Evolutionary conservation across 2,888 invertebrate species (phyloP).

Genomic region (Drosophila nigritarsus): DNA sequence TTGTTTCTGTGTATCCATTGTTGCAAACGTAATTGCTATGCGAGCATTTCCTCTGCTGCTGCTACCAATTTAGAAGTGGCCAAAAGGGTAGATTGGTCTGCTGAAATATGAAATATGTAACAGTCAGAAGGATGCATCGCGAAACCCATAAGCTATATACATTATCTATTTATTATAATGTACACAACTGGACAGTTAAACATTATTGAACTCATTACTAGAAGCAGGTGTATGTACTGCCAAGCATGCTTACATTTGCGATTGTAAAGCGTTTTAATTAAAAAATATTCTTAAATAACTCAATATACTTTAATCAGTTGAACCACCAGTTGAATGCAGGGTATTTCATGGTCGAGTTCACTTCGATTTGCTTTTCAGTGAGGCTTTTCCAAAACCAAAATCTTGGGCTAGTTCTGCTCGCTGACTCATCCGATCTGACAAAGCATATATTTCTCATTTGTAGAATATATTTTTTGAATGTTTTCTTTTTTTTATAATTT

Average conservation of each 20-base stretch:
- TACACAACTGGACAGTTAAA: neutral
- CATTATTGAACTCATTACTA: neutral
- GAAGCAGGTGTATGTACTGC: neutral
- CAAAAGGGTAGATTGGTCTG: neutral
- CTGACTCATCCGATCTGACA: slow-evolving; percentile 65
- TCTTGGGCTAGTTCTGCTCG: slow-evolving; percentile 47
- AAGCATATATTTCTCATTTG: slow-evolving; percentile 6
- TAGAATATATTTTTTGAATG: neutral
- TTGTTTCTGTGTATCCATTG: slow-evolving; percentile 51
- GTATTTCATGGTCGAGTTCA: neutral
- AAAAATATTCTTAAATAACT: neutral
- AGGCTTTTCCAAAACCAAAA: slow-evolving; percentile 14
- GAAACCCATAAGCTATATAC: neutral
- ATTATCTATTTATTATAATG: no score
- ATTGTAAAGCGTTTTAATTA: neutral
- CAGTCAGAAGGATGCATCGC: neutral
- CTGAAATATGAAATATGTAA: neutral
- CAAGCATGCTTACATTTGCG: neutral
- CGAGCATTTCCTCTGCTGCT: slow-evolving; percentile 48
- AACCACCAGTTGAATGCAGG: neutral
- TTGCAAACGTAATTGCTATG: slow-evolving; percentile 75
- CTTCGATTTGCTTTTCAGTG: slow-evolving; percentile 5
- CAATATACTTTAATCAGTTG: neutral
- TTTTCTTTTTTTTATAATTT: slow-evolving; percentile 3
- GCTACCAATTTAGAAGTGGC: neutral